Evolutionary conservation across 1,140 invertebrate genomes (phyloP).

Genomic region (Geopemphigus sp.): DNA sequence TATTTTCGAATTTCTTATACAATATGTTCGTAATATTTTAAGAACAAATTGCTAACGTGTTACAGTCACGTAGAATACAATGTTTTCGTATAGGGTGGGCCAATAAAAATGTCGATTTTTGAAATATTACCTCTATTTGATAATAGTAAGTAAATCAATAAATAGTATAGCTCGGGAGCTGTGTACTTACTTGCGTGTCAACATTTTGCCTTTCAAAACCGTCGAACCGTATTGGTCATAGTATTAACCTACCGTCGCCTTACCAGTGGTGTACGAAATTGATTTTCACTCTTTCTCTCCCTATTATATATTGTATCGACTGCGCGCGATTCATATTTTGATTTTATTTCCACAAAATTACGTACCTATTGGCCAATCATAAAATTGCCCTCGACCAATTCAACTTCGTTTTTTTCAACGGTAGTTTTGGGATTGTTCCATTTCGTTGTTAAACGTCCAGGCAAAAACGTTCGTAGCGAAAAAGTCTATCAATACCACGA

Average conservation of each 20-base stretch:
- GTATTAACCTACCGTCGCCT: not conserved
- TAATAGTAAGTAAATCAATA: no score
- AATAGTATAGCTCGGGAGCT: no score
- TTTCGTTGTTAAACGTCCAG: not conserved
- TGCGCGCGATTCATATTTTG: not conserved
- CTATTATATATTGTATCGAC: not conserved
- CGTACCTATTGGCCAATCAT: not conserved
- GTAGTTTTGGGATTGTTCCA: slow-evolving; percentile 16
- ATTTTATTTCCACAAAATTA: not conserved
- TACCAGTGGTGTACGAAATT: not conserved
- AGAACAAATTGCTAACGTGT: no score
- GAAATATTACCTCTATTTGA: no score
- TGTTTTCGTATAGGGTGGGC: no score
- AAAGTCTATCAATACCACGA: not conserved
- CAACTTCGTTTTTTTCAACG: not conserved
- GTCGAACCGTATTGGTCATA: not conserved
- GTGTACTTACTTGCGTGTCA: no score
- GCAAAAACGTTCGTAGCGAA: not conserved
- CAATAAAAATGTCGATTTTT: no score
- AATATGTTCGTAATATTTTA: no score
- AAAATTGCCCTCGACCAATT: slow-evolving; percentile 1
- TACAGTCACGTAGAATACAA: no score
- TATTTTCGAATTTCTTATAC: no score
- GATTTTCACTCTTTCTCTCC: not conserved
- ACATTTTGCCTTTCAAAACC: no score